phyloP scores from a whole-genome alignment of 2,797 vertebrate species.

The Benthosema pterotum region DNA sequence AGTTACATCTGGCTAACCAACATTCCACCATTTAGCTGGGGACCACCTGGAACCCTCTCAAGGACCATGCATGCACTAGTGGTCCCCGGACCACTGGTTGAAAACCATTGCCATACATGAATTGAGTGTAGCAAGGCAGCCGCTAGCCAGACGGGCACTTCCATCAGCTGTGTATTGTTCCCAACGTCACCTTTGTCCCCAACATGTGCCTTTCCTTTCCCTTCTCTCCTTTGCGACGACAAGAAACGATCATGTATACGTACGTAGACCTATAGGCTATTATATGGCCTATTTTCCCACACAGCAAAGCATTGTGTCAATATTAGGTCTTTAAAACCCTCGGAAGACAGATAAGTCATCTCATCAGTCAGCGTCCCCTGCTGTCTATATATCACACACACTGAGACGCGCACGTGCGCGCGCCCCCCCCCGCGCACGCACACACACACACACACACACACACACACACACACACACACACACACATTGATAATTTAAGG shows the following conservation, averaged over 20 bases:
- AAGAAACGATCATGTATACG: background rate
- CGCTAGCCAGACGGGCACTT: background rate
- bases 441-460: conserved; percentile 42
- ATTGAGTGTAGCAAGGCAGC: background rate
- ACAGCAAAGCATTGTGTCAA: conserved; percentile 2
- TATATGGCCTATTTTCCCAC: background rate
- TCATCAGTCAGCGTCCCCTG: conserved; percentile 20
- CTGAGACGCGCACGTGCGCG: conserved; percentile 3
- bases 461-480: too few relatives aligned
- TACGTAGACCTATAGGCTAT: too few relatives aligned
- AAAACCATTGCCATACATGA: too few relatives aligned
- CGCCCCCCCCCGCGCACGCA: conserved; percentile 4
- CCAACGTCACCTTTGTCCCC: conserved; percentile 48
- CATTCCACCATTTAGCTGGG: too few relatives aligned
- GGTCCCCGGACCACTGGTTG: too few relatives aligned
- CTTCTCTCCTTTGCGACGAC: too few relatives aligned
- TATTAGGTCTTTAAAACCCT: conserved; percentile 17
- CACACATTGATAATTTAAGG: background rate
- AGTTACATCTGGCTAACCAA: too few relatives aligned
- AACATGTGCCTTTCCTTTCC: conserved; percentile 1
- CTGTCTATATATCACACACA: conserved; percentile 20
- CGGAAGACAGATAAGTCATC: conserved; percentile 30
- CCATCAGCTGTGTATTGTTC: conserved; percentile 1
- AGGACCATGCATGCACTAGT: too few relatives aligned
- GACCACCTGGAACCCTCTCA: too few relatives aligned